phyloP scores from a whole-genome alignment of 2,797 vertebrate species.

The Apogon talboti region DNA sequence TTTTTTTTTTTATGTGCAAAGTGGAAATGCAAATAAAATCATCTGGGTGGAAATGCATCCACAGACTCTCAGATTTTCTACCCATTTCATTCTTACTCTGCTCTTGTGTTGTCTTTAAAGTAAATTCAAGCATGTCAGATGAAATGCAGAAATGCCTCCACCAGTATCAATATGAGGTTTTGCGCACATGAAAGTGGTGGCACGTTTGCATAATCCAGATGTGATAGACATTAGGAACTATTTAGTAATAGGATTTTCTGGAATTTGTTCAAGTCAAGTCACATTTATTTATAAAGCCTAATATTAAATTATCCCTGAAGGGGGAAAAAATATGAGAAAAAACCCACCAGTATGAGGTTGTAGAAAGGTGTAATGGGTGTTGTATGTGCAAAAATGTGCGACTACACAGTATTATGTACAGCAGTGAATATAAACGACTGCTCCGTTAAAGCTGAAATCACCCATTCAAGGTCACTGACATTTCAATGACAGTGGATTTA shows the following conservation, averaged over 20 bases:
- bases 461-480: neutral
- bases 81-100: slow-evolving; percentile 1
- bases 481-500: neutral
- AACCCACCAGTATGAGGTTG: too few relatives aligned
- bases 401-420: too few relatives aligned
- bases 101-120: slow-evolving; percentile 10
- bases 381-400: too few relatives aligned
- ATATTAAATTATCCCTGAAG: too few relatives aligned
- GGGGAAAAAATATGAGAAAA: too few relatives aligned
- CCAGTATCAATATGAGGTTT: neutral
- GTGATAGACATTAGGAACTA: neutral
- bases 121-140: slow-evolving; percentile 25
- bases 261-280: neutral
- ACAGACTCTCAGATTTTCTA: slow-evolving; percentile 1
- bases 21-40: too few relatives aligned
- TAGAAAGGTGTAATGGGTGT: too few relatives aligned
- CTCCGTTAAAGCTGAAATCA: too few relatives aligned
- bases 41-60: too few relatives aligned
- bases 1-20: neutral
- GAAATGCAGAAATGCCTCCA: slow-evolving; percentile 4
- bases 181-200: slow-evolving; percentile 2
- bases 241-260: neutral
- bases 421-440: neutral
- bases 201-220: slow-evolving; percentile 19
- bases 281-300: neutral